These are phyloP conservation scores for Anorthoa munda DNA, from an alignment of 2,888 invertebrate species.

Conservation along the genomic window DNA sequence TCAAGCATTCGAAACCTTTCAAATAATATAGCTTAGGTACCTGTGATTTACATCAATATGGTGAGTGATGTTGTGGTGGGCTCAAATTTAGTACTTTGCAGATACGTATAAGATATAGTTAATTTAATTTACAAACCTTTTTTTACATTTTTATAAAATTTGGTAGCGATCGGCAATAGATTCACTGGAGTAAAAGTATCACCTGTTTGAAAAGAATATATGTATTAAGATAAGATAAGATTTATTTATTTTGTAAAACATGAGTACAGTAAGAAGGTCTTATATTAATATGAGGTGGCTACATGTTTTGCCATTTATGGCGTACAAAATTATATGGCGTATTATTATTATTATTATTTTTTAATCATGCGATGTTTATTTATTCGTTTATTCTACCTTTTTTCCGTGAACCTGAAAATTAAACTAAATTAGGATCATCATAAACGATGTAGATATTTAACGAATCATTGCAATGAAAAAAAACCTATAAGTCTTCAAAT, in stretches of 20 bases:
- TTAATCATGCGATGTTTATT: background rate
- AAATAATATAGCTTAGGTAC: background rate
- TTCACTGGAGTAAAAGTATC: constrained; percentile 79
- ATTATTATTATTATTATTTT: background rate
- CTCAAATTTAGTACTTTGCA: background rate
- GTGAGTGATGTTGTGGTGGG: background rate
- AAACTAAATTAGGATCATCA: background rate
- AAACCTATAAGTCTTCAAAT: background rate
- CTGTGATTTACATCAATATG: no score
- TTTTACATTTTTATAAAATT: constrained; percentile 70
- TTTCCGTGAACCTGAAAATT: constrained; percentile 28
- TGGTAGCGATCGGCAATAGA: constrained; percentile 75
- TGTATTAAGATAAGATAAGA: no score
- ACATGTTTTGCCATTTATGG: no score
- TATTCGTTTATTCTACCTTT: constrained; percentile 16
- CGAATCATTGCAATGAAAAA: background rate
- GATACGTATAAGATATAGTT: background rate
- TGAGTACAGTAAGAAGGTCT: no score
- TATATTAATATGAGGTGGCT: no score
- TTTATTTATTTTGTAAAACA: no score
- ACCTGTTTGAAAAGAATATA: constrained; percentile 67
- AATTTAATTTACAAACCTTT: constrained; percentile 72
- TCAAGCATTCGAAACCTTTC: no score
- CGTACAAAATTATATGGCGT: no score
- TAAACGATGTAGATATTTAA: no score